Evolutionary conservation across 2,113 vertebrate genomes (phyloP).

Genomic region (Chionodraco myersi): DNA sequence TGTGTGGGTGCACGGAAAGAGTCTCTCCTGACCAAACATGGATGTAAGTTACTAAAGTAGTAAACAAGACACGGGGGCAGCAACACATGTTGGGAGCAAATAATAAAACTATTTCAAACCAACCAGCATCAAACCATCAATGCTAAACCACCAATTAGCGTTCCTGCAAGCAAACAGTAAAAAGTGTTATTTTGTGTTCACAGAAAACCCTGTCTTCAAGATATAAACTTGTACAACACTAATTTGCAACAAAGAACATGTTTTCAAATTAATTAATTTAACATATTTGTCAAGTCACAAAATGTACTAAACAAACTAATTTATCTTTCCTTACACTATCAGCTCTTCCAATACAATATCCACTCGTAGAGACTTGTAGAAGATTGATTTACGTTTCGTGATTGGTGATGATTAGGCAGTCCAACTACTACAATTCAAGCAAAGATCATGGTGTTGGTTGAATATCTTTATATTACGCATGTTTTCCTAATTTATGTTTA

Average conservation of each 20-base stretch:
- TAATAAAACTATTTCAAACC: neutral
- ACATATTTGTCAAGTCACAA: neutral
- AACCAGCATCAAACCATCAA: neutral
- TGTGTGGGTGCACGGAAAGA: conserved; percentile 18
- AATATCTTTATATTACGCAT: no score
- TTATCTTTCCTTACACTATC: no score
- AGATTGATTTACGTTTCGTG: neutral
- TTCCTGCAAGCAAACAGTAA: neutral
- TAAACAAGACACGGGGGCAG: conserved; percentile 4
- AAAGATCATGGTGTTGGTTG: no score
- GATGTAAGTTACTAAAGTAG: conserved; percentile 20
- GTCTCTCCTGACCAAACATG: conserved; percentile 31
- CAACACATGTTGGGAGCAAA: conserved; percentile 1
- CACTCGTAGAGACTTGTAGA: neutral
- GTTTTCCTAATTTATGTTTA: neutral
- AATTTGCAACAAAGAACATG: neutral
- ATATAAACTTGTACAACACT: neutral
- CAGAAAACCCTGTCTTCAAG: neutral
- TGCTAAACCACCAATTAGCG: no score
- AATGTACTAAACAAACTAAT: neutral
- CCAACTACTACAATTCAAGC: no score
- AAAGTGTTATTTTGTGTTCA: neutral
- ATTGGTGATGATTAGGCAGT: neutral
- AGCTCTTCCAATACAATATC: neutral
- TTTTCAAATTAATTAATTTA: neutral